Evolutionary conservation across 2,113 vertebrate genomes (phyloP), one percentile per base, ranked within the genome.

Genomic region (Otocyon megalotis): DNA sequence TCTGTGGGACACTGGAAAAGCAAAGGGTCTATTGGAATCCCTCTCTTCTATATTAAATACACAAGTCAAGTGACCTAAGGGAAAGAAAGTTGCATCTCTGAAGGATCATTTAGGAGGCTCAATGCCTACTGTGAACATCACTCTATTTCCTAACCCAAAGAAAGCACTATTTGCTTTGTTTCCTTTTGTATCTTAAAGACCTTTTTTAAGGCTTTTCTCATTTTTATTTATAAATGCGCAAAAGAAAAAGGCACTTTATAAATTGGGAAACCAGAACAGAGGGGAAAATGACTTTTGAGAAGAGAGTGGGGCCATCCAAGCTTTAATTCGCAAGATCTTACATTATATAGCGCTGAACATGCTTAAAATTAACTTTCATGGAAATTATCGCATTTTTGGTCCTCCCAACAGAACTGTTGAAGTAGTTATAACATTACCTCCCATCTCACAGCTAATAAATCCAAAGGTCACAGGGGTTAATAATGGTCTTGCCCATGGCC

Each of bases 141-240:
- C 50, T 58, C 30, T 84, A 82, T 20, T 71, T 67, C 58, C 56
- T 53, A 96, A 60, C 30, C 58, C 83, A 89, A 82, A 93, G 86
- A 93, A 92, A 92, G 90, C 58, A 95, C 67, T 72, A 22, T 43
- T 74, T 89, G 30, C 82, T 91, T 82, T 89, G 30, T 85, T 91
- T 82, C 65, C 76, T 83, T 96, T 80, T 83, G 58, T 54, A 94
- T 84, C 82, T 92, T 77, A 30, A 90, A 93, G 22, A 65, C 84
- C 53, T 84, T 60, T 60, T 48, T 76, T 76, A 86, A 67, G 35
- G 43, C 43, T 92, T 83, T 88, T 80, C 79, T 96, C 80, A 90
- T 84, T 89, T 92, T 96, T 77, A 90, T 92, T 93, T 93, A 92
- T 11, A 96, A 93, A 90, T 28, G 43, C 72, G 92, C 35, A 77